Evolutionary conservation across 2,888 invertebrate genomes (phyloP), one percentile per base, ranked within the genome.

Genomic region (Dusona sp.): DNA sequence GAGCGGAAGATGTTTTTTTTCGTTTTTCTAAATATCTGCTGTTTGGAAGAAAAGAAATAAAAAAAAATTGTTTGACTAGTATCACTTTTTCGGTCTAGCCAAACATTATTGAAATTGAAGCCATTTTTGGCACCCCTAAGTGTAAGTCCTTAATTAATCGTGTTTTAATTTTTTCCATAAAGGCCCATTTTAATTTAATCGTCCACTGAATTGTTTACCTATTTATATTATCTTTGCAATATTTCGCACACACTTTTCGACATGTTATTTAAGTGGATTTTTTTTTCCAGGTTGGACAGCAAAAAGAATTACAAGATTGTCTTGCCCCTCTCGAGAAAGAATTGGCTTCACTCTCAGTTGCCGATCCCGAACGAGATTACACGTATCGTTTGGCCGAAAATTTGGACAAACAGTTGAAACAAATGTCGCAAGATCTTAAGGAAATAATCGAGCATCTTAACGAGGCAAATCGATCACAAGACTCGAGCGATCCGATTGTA

Each of bases 361-460:
- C 97, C 0, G 98, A 99, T 92, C 96, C 98, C 0, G 98, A 99
- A 93, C 95, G 99, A 79, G 98, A 98, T 90, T 98, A 98, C 91
- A 98, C 98, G 92, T 99, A 98, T 93, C 96, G 97, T 77, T 94
- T 98, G 92, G 97, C 98, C 0, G 99, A 99, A 94, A 98, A 97
- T 92, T 95, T 99, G 88, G 98, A 99, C 93, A 97, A 98, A 0
- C 98, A 99, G 92, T 94, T 99, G 79, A 97, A 98, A 90, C 97
- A 98, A 93, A 99, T 99, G 98, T 97, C 98, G 0, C 98, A 98
- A 93, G 99, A 99, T 94, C 94, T 99, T 85, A 98, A 98, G 91
- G 99, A 99, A 94, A 98, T 99, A 13, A 98, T 99, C 82, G 98
- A 99, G 92, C 98, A 98, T 93, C 95, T 99, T 45, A 99, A 99